Evolutionary conservation across 2,113 vertebrate genomes (phyloP).

Genomic region (Camelus bactrianus): DNA sequence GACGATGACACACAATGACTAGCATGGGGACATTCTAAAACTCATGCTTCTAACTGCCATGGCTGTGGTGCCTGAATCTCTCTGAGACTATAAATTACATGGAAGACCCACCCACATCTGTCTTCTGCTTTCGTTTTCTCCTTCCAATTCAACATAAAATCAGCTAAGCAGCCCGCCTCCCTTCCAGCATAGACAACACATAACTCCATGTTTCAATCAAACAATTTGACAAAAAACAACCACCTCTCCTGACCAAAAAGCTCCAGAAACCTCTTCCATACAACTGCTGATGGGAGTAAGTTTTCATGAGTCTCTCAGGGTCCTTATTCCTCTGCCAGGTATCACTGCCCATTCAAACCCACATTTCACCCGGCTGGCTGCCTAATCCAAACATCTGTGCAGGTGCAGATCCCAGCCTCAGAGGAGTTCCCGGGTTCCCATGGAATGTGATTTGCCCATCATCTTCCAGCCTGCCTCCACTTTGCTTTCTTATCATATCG

Average conservation of each 20-base stretch:
- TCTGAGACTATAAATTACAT: not conserved
- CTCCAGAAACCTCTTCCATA: not conserved
- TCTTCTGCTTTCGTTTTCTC: not conserved
- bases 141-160: not conserved
- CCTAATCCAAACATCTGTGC: not conserved
- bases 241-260: not conserved
- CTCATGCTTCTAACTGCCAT: not conserved
- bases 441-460: not conserved
- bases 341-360: not conserved
- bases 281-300: not conserved
- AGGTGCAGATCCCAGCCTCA: not conserved
- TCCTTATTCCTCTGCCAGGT: accelerated
- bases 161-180: not conserved
- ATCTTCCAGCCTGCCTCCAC: not conserved
- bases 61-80: not conserved
- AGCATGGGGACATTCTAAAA: not conserved
- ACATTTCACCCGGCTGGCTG: not conserved
- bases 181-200: not conserved
- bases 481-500: conserved; percentile 25
- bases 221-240: not conserved
- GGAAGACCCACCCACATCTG: not conserved
- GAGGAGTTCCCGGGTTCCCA: not conserved
- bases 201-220: not conserved
- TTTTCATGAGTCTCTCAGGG: not conserved
- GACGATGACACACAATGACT: not conserved